phyloP scores from a whole-genome alignment of 2,888 invertebrate species.

The Temnothorax ravouxi region DNA sequence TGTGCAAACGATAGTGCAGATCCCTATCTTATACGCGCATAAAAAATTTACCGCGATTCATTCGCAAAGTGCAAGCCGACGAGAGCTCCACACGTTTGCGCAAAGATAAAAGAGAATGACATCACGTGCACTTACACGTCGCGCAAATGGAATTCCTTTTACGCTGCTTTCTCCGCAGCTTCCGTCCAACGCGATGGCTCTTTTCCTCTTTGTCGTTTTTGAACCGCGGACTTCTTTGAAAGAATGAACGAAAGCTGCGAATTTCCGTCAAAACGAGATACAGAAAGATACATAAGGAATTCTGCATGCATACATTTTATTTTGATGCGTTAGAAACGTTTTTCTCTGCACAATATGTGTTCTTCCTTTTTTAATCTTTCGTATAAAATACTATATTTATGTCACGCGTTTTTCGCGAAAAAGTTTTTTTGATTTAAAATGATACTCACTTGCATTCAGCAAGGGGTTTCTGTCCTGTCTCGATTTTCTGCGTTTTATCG shows the following conservation, averaged over 20 bases:
- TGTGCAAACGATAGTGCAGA: not conserved
- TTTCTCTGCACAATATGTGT: not conserved
- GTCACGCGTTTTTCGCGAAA: not conserved
- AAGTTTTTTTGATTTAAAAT: slow-evolving; percentile 16
- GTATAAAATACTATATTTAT: not conserved
- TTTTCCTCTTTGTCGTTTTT: not conserved
- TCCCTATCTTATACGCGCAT: not conserved
- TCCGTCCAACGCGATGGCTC: not conserved
- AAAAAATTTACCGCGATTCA: slow-evolving; percentile 11
- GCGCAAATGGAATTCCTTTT: slow-evolving; percentile 39
- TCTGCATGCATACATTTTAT: not conserved
- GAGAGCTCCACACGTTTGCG: not conserved
- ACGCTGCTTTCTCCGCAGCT: not conserved
- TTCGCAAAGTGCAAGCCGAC: slow-evolving; percentile 17
- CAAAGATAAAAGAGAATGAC: slow-evolving; percentile 30
- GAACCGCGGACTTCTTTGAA: not conserved
- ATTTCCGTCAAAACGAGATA: not conserved
- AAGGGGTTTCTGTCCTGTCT: slow-evolving; percentile 73
- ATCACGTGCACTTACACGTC: slow-evolving; percentile 16
- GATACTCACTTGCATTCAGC: slow-evolving; percentile 72
- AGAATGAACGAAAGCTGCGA: not conserved
- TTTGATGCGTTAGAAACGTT: not conserved
- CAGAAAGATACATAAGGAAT: not conserved
- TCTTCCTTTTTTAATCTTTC: not conserved
- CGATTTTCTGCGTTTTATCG: slow-evolving; percentile 74